Conservation (phyloP, 2,797 vertebrate genomes). For the Orestias chungarensis region DNA sequence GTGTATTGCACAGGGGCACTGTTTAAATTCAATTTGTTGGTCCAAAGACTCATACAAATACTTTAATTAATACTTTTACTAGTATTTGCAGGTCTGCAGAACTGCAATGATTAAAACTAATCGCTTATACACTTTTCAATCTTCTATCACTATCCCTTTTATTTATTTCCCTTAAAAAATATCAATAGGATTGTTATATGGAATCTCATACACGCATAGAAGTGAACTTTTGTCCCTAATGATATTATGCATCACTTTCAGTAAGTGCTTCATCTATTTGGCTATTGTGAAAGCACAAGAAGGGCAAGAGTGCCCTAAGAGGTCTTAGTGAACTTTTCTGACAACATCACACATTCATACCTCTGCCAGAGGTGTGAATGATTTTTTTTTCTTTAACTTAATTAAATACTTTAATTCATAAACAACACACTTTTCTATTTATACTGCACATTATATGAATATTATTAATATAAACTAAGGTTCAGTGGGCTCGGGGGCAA, state of each 20-base stretch:
- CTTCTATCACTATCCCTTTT: too few relatives aligned
- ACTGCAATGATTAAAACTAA: too few relatives aligned
- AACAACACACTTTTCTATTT: too few relatives aligned
- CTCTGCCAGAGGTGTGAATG: not conserved
- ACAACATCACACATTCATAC: constrained; percentile 34
- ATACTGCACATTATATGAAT: too few relatives aligned
- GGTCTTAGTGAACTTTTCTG: constrained; percentile 39
- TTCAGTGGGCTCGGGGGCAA: too few relatives aligned
- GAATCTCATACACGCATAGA: constrained; percentile 26
- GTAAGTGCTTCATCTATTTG: constrained; percentile 47
- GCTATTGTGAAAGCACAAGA: constrained; percentile 35
- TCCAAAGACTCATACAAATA: too few relatives aligned
- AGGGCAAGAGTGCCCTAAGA: constrained; percentile 32
- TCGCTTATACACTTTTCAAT: constrained; percentile 6
- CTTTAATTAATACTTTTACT: not conserved
- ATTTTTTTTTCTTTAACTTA: too few relatives aligned
- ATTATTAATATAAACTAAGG: too few relatives aligned
- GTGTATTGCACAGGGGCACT: too few relatives aligned
- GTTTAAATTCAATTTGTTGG: too few relatives aligned
- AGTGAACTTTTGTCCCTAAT: constrained; percentile 40
- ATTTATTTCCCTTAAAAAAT: constrained; percentile 9
- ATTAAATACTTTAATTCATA: too few relatives aligned
- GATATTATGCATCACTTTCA: constrained; percentile 56
- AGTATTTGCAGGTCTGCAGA: not conserved
- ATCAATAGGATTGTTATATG: not conserved